Evolutionary conservation across 2,113 vertebrate species (phyloP).

Genomic region (Rhea americana): DNA sequence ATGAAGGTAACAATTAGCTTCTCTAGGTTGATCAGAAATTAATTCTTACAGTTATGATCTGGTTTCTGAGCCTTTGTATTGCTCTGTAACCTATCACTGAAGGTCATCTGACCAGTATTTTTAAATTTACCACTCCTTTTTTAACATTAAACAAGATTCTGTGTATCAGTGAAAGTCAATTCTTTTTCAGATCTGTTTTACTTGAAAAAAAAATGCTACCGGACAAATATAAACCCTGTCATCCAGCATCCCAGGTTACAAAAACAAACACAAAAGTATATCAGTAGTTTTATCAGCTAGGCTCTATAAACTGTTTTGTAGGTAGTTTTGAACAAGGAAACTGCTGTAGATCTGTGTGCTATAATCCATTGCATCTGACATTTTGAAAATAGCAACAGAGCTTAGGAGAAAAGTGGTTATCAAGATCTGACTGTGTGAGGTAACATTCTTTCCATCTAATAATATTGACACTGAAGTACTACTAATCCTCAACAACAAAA

Average conservation of each 20-base stretch:
- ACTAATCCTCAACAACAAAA: constrained; percentile 4
- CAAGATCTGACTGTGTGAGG: not conserved
- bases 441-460: not conserved
- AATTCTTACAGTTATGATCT: not conserved
- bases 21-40: not conserved
- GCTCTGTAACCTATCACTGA: not conserved
- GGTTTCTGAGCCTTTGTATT: not conserved
- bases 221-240: not conserved
- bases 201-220: not conserved
- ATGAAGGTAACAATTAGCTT: not conserved
- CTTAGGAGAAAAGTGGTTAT: not conserved
- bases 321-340: not conserved
- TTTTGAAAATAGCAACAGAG: not conserved
- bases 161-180: not conserved
- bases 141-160: not conserved
- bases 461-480: not conserved
- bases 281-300: not conserved
- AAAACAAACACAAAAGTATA: not conserved
- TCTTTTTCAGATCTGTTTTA: not conserved
- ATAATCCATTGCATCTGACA: not conserved
- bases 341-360: not conserved
- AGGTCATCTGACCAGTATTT: not conserved
- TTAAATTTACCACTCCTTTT: not conserved
- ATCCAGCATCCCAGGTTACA: not conserved
- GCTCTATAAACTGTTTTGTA: not conserved